Base-by-base conservation (phyloP, 2,888 invertebrate genomes). In the Agriopis marginaria region DNA sequence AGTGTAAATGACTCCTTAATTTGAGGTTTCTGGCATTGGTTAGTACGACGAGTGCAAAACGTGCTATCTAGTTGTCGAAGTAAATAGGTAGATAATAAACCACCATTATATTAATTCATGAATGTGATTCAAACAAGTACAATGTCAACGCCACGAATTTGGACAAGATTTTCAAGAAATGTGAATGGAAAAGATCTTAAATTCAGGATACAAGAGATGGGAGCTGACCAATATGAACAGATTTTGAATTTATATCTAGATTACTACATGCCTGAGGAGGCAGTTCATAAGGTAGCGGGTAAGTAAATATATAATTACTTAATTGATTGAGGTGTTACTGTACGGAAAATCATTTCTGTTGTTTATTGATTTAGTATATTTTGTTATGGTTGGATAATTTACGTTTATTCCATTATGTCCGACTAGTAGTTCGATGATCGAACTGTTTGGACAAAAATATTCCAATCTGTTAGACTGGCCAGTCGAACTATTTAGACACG, bases 201-300 rank as follows among this genome's bases (percentile, higher is more conserved):
- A 6, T 56, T 56, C 10, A 42, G 56, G 9, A 56, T 56, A 14
- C 56, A 56, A 42, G 56, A 56, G 42, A 9, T 56, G 14, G 56
- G 42, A 14, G 8, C 56, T 42, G 42, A 56, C 42, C 50, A 61
- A 14, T 50, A 40, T 39, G 49, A 40, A 50, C 11, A 49, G 0
- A 14, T 61, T 61, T 14, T 40, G 14, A 54, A 55, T n/a, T 55
- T 47, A 39, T 40, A 40, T 63, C 32, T 63, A 23, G 40, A 17
- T 32, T 55, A 47, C 11, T 17, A 40, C 10, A 40, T 76, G 72
- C 8, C 75, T 68, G 56, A 66, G 3, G 56, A 56, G 10, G 11
- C 56, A 10, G 56, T 56, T 42, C 42, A 56, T 56, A 56, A 42
- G 10, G 17, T 42, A 6, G 42, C 56, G 10, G 42, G 56, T 56